Base-by-base conservation (phyloP, 2,797 vertebrate genomes). In the Pachyuromys duprasi region DNA sequence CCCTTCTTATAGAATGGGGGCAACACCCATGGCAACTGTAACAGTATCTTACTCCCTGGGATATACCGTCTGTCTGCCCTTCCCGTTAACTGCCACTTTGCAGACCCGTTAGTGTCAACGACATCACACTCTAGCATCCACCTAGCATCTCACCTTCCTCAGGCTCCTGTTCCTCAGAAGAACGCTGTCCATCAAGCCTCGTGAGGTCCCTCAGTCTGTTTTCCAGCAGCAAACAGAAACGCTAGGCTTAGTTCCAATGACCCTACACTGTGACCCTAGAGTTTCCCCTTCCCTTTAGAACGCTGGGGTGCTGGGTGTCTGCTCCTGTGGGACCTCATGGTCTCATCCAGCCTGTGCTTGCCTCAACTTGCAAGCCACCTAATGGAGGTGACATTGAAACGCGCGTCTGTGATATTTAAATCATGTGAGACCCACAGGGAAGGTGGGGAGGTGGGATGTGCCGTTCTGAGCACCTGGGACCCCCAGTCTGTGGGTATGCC, bases 351-450 rank as follows among this genome's bases (percentile, higher is more conserved):
- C 60, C 5, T 11, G 18, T 57, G 36, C 74, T 94, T 76, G 79
- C 89, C 92, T 93, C 94, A 94, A 79, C 42, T 91, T 69, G 55
- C 39, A 80, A 65, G 83, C 15, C 67, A 36, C 62, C 76, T 95
- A 97, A 97, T 84, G 94, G 93, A 83, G 80, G 94, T 97, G 96
- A 97, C 96, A 97, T 96, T 97, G 97, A 97, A 97, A 93, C 3
- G 0, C 75, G 87, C 11, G 78, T 93, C 92, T 96, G 90, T 95
- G 91, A 86, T 96, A 95, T 97, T 97, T 95, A 97, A 97, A 97
- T 97, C 86, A 74, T 57, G 79, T 33, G 78, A 86, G 89, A 88
- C 63, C 82, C 94, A 42, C 13, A 3, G 81, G 60, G 60, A 70
- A 62, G 60, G 57, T 72, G 70, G 79, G 72, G 78, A 95, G 55